phyloP scores from a whole-genome alignment of 2,797 vertebrate genomes.

The Catamblyrhynchus diadema region DNA sequence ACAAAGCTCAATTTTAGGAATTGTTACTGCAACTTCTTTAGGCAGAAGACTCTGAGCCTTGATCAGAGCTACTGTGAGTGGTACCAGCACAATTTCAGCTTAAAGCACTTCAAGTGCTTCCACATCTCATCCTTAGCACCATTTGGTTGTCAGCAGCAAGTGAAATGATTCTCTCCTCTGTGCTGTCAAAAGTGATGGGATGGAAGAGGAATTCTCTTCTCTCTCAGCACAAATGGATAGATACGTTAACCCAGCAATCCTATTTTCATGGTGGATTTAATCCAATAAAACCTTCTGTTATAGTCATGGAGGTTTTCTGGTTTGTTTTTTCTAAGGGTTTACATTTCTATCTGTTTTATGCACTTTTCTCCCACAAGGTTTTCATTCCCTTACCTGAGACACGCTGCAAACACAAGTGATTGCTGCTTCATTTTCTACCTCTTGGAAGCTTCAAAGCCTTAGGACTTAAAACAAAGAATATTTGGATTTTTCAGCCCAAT shows the following conservation, averaged over 20 bases:
- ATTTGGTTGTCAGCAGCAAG: not conserved
- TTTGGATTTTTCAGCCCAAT: not conserved
- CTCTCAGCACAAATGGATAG: not conserved
- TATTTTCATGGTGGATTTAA: not conserved
- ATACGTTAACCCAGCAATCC: not conserved
- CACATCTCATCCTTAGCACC: not conserved
- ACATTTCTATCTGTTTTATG: not conserved
- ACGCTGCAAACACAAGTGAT: not conserved
- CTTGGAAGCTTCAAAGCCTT: not conserved
- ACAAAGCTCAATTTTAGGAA: not conserved
- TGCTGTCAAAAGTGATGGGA: not conserved
- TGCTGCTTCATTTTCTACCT: not conserved
- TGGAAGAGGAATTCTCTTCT: not conserved
- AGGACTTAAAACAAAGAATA: not conserved
- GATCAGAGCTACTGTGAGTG: not conserved
- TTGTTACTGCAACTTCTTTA: not conserved
- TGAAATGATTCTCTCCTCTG: not conserved
- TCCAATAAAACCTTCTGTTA: constrained; percentile 16
- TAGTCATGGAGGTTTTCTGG: not conserved
- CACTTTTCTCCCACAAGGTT: not conserved
- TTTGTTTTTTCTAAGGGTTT: not conserved
- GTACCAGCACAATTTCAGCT: not conserved
- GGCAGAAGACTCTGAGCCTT: not conserved
- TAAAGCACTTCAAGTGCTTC: not conserved
- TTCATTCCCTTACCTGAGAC: not conserved